Evolutionary conservation across 2,888 invertebrate genomes (phyloP).

Genomic region (Epinotia demarniana): DNA sequence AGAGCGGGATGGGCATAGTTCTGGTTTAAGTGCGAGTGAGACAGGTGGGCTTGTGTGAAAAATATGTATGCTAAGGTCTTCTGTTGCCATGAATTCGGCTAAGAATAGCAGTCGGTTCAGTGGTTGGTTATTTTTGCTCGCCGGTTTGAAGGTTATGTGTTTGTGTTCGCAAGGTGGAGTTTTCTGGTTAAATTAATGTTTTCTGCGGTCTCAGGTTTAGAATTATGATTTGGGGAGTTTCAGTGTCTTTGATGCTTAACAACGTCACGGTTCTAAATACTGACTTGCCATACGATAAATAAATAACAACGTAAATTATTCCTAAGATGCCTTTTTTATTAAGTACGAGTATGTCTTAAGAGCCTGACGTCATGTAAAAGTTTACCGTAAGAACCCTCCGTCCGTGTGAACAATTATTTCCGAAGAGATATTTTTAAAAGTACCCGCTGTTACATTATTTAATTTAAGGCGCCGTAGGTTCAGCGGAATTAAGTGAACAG

Average conservation of each 20-base stretch:
- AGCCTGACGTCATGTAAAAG: too few relatives aligned
- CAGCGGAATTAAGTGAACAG: too few relatives aligned
- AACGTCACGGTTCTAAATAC: too few relatives aligned
- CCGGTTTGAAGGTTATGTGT: constrained; percentile 71
- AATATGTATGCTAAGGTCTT: constrained; percentile 83
- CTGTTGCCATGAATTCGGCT: constrained; percentile 74
- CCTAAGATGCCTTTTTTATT: too few relatives aligned
- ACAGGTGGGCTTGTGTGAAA: constrained; percentile 81
- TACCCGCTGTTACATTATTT: too few relatives aligned
- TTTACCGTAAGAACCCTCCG: too few relatives aligned
- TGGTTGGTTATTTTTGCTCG: constrained; percentile 71
- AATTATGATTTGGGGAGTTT: constrained; percentile 1
- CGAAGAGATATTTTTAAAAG: too few relatives aligned
- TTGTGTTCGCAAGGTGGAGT: constrained; percentile 53
- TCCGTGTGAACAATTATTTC: too few relatives aligned
- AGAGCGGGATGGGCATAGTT: constrained; percentile 68
- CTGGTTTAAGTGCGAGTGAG: constrained; percentile 70
- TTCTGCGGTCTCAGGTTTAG: constrained; percentile 31
- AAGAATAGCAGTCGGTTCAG: constrained; percentile 73
- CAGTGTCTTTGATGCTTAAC: not conserved
- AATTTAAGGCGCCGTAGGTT: too few relatives aligned
- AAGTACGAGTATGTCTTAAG: too few relatives aligned
- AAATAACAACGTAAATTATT: not conserved
- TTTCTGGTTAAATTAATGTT: constrained; percentile 54
- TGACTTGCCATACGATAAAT: too few relatives aligned